Base-by-base conservation (phyloP, 1,140 invertebrate species). In the Drosophila ercepeae region DNA sequence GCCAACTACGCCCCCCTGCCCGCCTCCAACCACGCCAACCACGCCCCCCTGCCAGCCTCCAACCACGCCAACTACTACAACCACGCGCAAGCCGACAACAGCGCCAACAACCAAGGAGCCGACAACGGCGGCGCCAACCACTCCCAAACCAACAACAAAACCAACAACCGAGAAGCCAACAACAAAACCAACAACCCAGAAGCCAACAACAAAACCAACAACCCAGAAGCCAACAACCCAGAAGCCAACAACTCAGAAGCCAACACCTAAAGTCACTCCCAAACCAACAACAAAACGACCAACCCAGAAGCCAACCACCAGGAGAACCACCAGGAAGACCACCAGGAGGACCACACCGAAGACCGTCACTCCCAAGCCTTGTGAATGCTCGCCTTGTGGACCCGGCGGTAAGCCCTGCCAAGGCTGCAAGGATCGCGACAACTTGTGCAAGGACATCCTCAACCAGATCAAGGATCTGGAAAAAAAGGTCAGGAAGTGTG, bases 331-430 rank as follows among this genome's bases (percentile, higher is more conserved):
- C 29, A 1, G 19, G 8, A 13, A 27, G 21, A 2, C 18, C 13
- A 5, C 19, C 16, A 0, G 4, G 6, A 1, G 9, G 32, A 13
- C 50, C 19, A 16, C 3, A 11, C 18, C 4, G 3, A 25, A 18
- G 7, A 16, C 36, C 23, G n/a, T 25, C 11, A 42, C 25, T 11
- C 4, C 19, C 13, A 49, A 25, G 0, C 46, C 55, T 4, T 46
- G 54, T 4, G 50, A 36, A 3, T 73, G 53, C 18, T 4, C n/a
- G 4, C 19, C 16, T n/a, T 71, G 68, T 14, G 60, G 75, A n/a
- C 75, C 75, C 6, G 75, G 73, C 0, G 75, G 75, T n/a, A 36
- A 16, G 0, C 3, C 36, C 9, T 77, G 75, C 16, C 4, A 3
- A 0, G 72, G 53, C 4, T 78, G 75, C 18, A 23, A 29, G 1